Evolutionary conservation across 2,797 vertebrate species (phyloP).

Genomic region (Microctenopoma stevenorrisi): DNA sequence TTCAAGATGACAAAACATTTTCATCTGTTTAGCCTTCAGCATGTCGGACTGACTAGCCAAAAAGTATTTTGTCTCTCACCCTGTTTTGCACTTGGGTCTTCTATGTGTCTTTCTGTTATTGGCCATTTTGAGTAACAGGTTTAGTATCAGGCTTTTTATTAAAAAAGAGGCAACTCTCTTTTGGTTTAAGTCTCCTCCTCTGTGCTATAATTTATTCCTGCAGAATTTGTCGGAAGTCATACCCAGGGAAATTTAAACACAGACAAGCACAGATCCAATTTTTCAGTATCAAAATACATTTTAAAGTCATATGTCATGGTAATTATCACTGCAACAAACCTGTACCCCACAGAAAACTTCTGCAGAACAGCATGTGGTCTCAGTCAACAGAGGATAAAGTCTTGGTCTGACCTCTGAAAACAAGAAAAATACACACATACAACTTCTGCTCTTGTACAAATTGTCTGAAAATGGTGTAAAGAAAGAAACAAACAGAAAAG

Average conservation of each 20-base stretch:
- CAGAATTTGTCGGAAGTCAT: neutral
- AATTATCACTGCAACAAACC: neutral
- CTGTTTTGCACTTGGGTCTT: neutral
- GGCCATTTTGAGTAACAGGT: neutral
- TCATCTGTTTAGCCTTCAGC: neutral
- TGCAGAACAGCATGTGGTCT: neutral
- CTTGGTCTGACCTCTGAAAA: constrained; percentile 19
- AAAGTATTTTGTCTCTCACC: neutral
- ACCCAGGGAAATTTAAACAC: neutral
- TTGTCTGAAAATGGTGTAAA: neutral
- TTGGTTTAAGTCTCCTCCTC: neutral
- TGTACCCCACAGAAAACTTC: neutral
- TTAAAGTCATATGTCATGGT: neutral
- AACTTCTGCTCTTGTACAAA: neutral
- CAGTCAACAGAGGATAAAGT: constrained; percentile 18
- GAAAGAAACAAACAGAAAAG: neutral
- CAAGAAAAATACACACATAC: constrained; percentile 20
- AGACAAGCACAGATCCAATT: neutral
- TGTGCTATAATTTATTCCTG: neutral
- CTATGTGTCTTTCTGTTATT: neutral
- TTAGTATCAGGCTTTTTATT: neutral
- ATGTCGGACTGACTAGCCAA: neutral
- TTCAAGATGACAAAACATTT: neutral
- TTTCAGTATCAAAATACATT: neutral
- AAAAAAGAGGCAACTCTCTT: neutral